Percentiles rank a stretch among this genome's conserved stretches.
Evolutionary conservation across 2,888 invertebrate genomes (phyloP).

Genomic region (Drosophila tanythrix): DNA sequence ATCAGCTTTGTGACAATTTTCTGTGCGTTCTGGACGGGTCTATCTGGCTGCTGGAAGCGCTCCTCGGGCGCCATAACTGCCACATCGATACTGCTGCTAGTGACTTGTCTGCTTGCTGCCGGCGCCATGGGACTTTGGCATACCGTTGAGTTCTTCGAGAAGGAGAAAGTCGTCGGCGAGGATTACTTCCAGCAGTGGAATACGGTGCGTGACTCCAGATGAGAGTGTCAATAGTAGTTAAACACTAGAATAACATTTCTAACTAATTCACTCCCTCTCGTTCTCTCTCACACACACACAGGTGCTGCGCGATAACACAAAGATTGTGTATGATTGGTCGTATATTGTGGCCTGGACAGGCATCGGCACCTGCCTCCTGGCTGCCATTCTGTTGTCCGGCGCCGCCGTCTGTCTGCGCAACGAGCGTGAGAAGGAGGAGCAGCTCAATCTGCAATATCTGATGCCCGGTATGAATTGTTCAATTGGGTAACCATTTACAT

Average conservation of each 20-base stretch:
- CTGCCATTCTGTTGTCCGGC: slow-evolving; percentile 96
- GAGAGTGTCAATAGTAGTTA: background rate
- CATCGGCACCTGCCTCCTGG: slow-evolving; percentile 95
- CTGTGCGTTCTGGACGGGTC: slow-evolving; percentile 97
- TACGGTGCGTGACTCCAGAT: slow-evolving; percentile 86
- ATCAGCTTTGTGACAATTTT: slow-evolving; percentile 96
- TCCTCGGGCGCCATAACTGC: slow-evolving; percentile 97
- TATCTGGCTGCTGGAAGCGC: slow-evolving; percentile 98
- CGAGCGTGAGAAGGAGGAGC: slow-evolving; percentile 97
- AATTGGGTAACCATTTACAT: background rate
- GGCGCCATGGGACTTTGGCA: slow-evolving; percentile 98
- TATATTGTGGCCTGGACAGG: slow-evolving; percentile 99
- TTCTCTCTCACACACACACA: slow-evolving; percentile 72
- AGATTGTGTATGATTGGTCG: slow-evolving; percentile 97
- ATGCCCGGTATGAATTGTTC: slow-evolving; percentile 91
- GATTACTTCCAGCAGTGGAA: slow-evolving; percentile 97
- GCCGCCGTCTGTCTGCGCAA: slow-evolving; percentile 97
- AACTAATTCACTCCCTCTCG: background rate
- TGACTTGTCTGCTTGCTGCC: slow-evolving; percentile 93
- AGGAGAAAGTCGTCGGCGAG: slow-evolving; percentile 96
- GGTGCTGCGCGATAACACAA: slow-evolving; percentile 94
- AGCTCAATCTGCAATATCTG: slow-evolving; percentile 98
- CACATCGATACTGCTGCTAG: slow-evolving; percentile 89
- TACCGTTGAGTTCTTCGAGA: slow-evolving; percentile 97
- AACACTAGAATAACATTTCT: background rate